A percentile compares a stretch with the other conserved stretches of the same genome.
Conservation (phyloP, 2,888 invertebrate species). For the Apoda limacodes region DNA sequence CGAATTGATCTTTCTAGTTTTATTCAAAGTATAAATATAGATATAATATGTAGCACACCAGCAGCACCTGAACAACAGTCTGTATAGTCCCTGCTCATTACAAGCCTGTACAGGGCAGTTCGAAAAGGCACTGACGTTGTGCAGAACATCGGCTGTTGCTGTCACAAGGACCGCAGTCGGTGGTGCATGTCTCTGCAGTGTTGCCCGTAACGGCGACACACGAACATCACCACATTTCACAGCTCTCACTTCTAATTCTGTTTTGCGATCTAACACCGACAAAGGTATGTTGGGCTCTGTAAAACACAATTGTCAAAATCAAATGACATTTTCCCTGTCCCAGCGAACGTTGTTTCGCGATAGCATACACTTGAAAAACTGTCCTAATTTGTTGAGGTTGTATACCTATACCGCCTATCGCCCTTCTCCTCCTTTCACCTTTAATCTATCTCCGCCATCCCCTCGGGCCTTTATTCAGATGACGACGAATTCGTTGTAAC, state of each 20-base stretch:
- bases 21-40: background rate
- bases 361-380: too few relatives aligned
- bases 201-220: slow-evolving; percentile 26
- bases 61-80: slow-evolving; percentile 43
- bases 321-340: too few relatives aligned
- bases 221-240: slow-evolving; percentile 38
- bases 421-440: too few relatives aligned
- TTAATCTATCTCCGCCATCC: too few relatives aligned
- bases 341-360: too few relatives aligned
- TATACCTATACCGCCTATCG: too few relatives aligned
- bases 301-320: too few relatives aligned
- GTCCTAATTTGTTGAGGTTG: too few relatives aligned
- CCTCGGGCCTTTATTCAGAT: too few relatives aligned
- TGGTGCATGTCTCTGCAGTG: slow-evolving; percentile 26
- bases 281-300: slow-evolving; percentile 50
- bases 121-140: slow-evolving; percentile 38
- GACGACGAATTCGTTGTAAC: too few relatives aligned
- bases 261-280: slow-evolving; percentile 41
- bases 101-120: slow-evolving; percentile 41
- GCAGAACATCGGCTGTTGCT: slow-evolving; percentile 37
- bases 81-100: slow-evolving; percentile 49
- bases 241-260: slow-evolving; percentile 49
- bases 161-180: slow-evolving; percentile 40
- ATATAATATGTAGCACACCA: background rate
- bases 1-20: too few relatives aligned